These are phyloP conservation scores for Augochlora pura DNA, from an alignment of 1,140 invertebrate genomes.

Conservation along the genomic window DNA sequence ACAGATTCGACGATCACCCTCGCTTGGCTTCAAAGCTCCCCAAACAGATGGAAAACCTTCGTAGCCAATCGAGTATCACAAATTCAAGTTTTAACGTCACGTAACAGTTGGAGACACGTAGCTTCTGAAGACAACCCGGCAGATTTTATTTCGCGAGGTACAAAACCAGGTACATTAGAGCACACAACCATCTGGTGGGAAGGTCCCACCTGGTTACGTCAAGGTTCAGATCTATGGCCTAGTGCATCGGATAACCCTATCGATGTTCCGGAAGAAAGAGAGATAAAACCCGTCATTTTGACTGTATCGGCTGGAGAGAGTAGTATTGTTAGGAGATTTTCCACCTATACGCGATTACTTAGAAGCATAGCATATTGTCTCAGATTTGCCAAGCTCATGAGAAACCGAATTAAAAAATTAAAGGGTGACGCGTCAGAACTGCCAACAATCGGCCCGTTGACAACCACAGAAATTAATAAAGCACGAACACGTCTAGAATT, in stretches of 20 bases:
- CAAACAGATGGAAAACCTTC: constrained; percentile 17
- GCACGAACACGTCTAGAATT: too few species aligned
- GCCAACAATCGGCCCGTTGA: too few species aligned
- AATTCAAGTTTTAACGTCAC: too few species aligned
- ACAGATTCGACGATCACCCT: not conserved
- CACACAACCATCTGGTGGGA: not conserved
- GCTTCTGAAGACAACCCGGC: too few species aligned
- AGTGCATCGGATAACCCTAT: not conserved
- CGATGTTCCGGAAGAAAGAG: not conserved
- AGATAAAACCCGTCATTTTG: not conserved
- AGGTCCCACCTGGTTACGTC: not conserved
- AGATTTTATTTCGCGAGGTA: not conserved
- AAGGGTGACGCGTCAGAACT: too few species aligned
- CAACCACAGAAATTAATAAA: too few species aligned
- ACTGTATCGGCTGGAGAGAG: not conserved
- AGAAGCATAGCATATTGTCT: not conserved
- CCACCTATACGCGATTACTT: not conserved
- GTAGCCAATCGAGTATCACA: constrained; percentile 5
- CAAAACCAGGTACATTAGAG: not conserved
- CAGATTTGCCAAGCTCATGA: not conserved
- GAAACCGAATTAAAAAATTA: too few species aligned
- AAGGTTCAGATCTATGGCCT: not conserved
- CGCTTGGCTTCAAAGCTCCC: not conserved
- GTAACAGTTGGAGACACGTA: too few species aligned
- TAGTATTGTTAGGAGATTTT: not conserved